Evolutionary conservation across 2,888 invertebrate genomes (phyloP), one percentile per base, ranked within the genome.

Genomic region (Xanthostigma xanthostigma): DNA sequence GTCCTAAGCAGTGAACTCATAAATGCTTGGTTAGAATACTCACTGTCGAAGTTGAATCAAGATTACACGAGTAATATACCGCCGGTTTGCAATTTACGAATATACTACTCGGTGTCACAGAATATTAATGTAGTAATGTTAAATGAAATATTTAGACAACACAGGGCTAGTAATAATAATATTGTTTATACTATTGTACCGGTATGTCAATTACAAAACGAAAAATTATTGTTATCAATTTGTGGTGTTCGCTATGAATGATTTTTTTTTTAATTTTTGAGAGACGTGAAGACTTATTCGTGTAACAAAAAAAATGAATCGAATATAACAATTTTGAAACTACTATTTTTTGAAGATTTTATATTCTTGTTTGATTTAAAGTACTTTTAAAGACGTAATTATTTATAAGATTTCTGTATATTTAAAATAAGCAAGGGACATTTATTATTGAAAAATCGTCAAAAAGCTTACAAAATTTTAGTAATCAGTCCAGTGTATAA

Each of bases 201-300:
- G 46, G 88, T 87, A 54, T 75, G 78, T 55, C 81, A 82, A 64
- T 74, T 90, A 60, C 84, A 87, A 69, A 84, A 82, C 70, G 81
- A 81, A 55, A 80, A 80, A 71, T 86, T 86, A 59, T 85, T 86
- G 71, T 74, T 90, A 57, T 88, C 89, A 53, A 78, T 90, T 64
- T 84, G 83, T 68, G 89, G 87, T 14, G 76, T 89, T 55, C 72
- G 88, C 58, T 81, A 86, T 64, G 82, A 80, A 62, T 81, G 66
- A 48, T 14, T 27, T 17, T 17, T 13, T 42, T 42, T 27, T 10
- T 42, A 10, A 42, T 42, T 27, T 10, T 42, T 17, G 17, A 42
- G n/a, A 17, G 17, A 4, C 27, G 33, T 27, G 5, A 27, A 27
- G 27, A 27, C 27, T 27, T 27, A 27, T 27, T 27, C 6, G 27